Evolutionary conservation across 2,113 vertebrate genomes (phyloP), one percentile per base, ranked within the genome.

Genomic region (Malurus cyaneus): DNA sequence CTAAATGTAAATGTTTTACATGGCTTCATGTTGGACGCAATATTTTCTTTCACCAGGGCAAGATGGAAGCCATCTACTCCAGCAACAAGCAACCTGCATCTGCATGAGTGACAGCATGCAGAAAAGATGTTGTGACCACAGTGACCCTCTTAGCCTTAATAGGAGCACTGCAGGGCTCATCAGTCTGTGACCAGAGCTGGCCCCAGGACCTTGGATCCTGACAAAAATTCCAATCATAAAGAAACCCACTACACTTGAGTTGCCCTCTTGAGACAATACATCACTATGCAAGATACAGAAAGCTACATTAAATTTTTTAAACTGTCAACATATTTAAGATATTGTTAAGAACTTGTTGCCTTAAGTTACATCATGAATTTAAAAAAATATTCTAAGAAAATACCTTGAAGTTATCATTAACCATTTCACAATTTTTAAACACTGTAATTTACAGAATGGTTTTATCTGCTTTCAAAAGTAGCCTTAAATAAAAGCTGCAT

Each of bases 401-500:
- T 39, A 79, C 9, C 14, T 83, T 83, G 18, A 73, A 73, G 52
- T 83, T 50, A 59, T 66, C n/a, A 42, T 52, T 60, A 88, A 76
- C 20, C 3, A 41, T 46, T 56, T 59, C 26, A 59, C 9, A 50
- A 8, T 21, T 87, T 70, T 64, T 31, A n/a, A 92, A 66, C 54
- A 36, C 32, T 31, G 10, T 49, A 25, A 77, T 61, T 80, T 79
- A 79, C 8, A 62, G 32, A 76, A 47, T 10, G n/a, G 17, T 31
- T 94, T 66, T 66, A 86, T 59, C 47, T 62, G 29, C 52, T 95
- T 92, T 65, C 39, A 59, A 83, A 96, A 17, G 17, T 17, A 77
- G 31, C 16, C 21, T 64, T 76, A 72, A 79, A 76, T 34, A 47
- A 78, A 74, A 88, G 21, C 20, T 56, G 29, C 12, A 4, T 29